Evolutionary conservation across 2,888 invertebrate species (phyloP), one percentile per base, ranked within the genome.

Genomic region (Acanthopleura granulata): DNA sequence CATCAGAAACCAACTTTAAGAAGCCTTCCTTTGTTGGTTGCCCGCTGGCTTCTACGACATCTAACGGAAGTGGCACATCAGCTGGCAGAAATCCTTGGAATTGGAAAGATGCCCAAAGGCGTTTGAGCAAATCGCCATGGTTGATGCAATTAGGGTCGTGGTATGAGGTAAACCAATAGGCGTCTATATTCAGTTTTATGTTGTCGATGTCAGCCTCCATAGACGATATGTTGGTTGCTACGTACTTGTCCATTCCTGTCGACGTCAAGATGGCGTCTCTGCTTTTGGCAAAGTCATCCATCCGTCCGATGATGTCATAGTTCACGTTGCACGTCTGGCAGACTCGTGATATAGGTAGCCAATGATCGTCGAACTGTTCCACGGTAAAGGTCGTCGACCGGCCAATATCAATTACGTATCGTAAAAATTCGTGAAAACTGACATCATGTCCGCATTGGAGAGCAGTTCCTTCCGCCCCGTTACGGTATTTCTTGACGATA

Each of bases 271-370:
- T 70, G 40, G 76, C 79, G n/a, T 74, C 76, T 11, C 80, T 73
- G 69, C 82, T 82, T 14, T 62, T 25, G 29, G 75, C 62, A 71
- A 83, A 83, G 0, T 82, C 81, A 75, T 83, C 82, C 73, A 81
- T 80, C 62, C 79, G 80, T 0, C 77, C 80, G 11, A 85, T 75
- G n/a, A 82, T 66, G 3, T 79, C 74, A 0, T 80, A 81, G 14
- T 78, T 73, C 62, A 81, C 82, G n/a, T 49, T 22, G 57, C 84
- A 84, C 0, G 84, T 84, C 27, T 83, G 81, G 71, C 85, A 85
- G n/a, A 81, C 71, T 51, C 73, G 57, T n/a, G 79, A 71, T 14
- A 80, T 80, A 1, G 85, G 84, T 22, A 77, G 73, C 81, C 83
- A 85, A 74, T 85, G 85, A 40, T 82, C 83, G 49, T 81, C 75